Evolutionary conservation across 1,140 invertebrate species (phyloP).

Genomic region (Drosophila rhopaloa): DNA sequence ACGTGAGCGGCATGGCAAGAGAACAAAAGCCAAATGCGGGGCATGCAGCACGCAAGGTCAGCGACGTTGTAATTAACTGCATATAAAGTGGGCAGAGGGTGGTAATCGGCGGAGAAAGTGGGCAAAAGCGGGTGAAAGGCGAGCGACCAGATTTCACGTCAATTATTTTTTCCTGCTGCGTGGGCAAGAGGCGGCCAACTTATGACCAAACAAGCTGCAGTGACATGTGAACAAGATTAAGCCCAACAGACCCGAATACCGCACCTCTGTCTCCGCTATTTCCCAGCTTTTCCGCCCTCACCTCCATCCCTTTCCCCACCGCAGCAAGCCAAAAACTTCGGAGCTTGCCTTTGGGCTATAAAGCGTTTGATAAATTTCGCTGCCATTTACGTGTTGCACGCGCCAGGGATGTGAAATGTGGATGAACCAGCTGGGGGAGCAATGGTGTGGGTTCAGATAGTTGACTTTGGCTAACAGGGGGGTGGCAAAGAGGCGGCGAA

Average conservation of each 20-base stretch:
- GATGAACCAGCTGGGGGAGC: conserved; percentile 22
- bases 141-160: conserved; percentile 63
- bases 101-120: conserved; percentile 8
- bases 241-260: conserved; percentile 7
- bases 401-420: conserved; percentile 49
- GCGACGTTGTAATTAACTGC: conserved; percentile 70
- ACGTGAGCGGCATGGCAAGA: conserved; percentile 69
- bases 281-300: conserved; percentile 9
- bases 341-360: conserved; percentile 42
- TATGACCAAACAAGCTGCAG: conserved; percentile 64
- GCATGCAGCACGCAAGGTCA: conserved; percentile 77
- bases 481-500: neutral
- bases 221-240: conserved; percentile 62
- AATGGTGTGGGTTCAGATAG: conserved; percentile 28
- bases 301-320: conserved; percentile 7
- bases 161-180: conserved; percentile 53
- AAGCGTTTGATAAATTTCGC: conserved; percentile 68
- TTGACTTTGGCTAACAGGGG: conserved; percentile 21
- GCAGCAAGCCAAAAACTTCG: conserved; percentile 41
- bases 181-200: conserved; percentile 41
- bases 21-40: conserved; percentile 46
- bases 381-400: conserved; percentile 71
- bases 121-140: neutral
- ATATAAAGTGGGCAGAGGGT: conserved; percentile 47
- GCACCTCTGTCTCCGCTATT: conserved; percentile 4